phyloP scores from a whole-genome alignment of 2,888 invertebrate species.

The Apamea epomidion region DNA sequence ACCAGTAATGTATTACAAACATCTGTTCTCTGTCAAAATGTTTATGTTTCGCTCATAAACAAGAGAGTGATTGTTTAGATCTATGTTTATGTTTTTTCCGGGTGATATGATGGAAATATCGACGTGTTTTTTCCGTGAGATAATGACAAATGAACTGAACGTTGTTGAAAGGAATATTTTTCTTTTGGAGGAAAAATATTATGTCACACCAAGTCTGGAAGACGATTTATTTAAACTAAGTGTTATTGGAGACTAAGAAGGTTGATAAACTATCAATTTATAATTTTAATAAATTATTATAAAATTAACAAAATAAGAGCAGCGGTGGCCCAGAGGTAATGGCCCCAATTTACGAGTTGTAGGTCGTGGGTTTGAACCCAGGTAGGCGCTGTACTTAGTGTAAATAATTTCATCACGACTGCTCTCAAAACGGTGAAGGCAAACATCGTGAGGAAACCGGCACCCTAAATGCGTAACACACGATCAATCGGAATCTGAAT shows the following conservation, averaged over 20 bases:
- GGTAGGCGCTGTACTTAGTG: too few relatives aligned
- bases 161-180: constrained; percentile 32
- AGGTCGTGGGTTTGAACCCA: too few relatives aligned
- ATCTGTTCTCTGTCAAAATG: constrained; percentile 49
- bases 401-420: too few relatives aligned
- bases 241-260: neutral
- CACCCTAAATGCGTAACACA: too few relatives aligned
- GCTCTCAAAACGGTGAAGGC: too few relatives aligned
- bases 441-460: too few relatives aligned
- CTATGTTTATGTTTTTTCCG: constrained; percentile 64
- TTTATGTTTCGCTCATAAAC: constrained; percentile 46
- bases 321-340: too few relatives aligned
- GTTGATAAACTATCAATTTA: neutral
- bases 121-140: constrained; percentile 58
- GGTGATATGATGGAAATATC: constrained; percentile 61
- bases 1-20: constrained; percentile 40
- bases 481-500: too few relatives aligned
- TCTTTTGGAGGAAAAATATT: neutral
- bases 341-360: too few relatives aligned
- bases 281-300: neutral
- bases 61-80: constrained; percentile 54
- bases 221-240: neutral
- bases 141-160: constrained; percentile 51
- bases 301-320: neutral
- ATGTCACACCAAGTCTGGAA: neutral